These are phyloP conservation scores for Phaedon cochleariae DNA, from an alignment of 2,888 invertebrate genomes.

Conservation along the genomic window DNA sequence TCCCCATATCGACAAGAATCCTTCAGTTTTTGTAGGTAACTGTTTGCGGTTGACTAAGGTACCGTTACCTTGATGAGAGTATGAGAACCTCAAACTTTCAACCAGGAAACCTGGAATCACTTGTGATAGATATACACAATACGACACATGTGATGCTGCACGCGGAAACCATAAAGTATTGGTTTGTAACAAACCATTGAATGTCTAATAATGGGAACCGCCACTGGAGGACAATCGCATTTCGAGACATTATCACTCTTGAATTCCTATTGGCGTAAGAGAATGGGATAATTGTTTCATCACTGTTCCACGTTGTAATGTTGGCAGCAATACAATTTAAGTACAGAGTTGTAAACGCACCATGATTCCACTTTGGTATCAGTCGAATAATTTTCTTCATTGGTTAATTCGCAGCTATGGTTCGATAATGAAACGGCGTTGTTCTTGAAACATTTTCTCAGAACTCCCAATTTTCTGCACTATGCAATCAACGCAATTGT, in stretches of 20 bases:
- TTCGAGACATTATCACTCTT: neutral
- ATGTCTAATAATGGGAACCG: neutral
- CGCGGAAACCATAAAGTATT: no score
- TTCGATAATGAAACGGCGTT: neutral
- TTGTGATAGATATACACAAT: no score
- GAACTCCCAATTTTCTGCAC: no score
- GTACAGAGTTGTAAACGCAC: neutral
- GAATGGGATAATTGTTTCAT: neutral
- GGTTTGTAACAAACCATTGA: no score
- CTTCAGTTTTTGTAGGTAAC: no score
- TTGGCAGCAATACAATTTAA: neutral
- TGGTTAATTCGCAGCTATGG: neutral
- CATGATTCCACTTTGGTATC: neutral
- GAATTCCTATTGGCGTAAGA: neutral
- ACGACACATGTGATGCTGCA: no score
- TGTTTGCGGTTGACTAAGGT: no score
- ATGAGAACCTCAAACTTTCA: no score
- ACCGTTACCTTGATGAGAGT: no score
- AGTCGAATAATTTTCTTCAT: neutral
- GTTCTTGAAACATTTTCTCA: neutral
- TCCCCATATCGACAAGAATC: no score
- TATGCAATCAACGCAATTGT: no score
- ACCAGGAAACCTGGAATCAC: no score
- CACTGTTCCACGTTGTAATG: neutral
- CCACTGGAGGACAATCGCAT: neutral